These are phyloP conservation scores for Heteractis magnifica DNA, from an alignment of 92 coral and sea anemone species.

Conservation along the genomic window DNA sequence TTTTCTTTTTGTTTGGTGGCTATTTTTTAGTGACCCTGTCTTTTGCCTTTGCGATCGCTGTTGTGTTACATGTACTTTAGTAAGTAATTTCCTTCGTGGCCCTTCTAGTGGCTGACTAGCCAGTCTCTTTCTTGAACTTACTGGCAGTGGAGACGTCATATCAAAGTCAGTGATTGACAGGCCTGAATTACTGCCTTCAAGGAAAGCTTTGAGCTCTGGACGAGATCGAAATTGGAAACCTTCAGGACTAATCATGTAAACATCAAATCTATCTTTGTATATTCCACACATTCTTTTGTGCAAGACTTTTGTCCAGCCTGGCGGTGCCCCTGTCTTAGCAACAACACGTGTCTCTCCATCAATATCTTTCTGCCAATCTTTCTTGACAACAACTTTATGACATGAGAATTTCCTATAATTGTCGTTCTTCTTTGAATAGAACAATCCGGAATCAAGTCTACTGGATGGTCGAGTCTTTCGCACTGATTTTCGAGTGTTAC, in stretches of 20 bases:
- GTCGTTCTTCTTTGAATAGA: neutral
- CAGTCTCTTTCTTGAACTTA: slow-evolving; percentile 10
- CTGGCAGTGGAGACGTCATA: slow-evolving; percentile 18
- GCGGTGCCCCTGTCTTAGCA: slow-evolving; percentile 34
- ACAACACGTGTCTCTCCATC: slow-evolving; percentile 24
- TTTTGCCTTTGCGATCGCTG: neutral
- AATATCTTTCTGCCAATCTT: slow-evolving; percentile 6
- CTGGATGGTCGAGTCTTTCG: slow-evolving; percentile 22
- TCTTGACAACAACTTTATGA: neutral
- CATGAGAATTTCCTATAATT: neutral
- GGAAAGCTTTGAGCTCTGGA: slow-evolving; percentile 44
- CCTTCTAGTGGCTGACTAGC: slow-evolving; percentile 2
- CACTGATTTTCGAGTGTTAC: neutral
- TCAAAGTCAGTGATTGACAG: slow-evolving; percentile 34
- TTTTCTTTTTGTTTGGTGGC: neutral
- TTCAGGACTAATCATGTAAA: slow-evolving; percentile 67
- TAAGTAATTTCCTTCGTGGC: neutral
- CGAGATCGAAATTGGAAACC: slow-evolving; percentile 72
- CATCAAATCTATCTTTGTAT: slow-evolving; percentile 65
- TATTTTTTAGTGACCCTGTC: neutral
- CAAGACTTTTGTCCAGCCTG: slow-evolving; percentile 69
- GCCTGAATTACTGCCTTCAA: slow-evolving; percentile 18
- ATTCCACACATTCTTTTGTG: slow-evolving; percentile 58
- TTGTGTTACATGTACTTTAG: neutral
- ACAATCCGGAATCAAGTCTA: slow-evolving; percentile 6